Conservation (phyloP, 2,888 invertebrate species). For the Stenichneumon culpator region DNA sequence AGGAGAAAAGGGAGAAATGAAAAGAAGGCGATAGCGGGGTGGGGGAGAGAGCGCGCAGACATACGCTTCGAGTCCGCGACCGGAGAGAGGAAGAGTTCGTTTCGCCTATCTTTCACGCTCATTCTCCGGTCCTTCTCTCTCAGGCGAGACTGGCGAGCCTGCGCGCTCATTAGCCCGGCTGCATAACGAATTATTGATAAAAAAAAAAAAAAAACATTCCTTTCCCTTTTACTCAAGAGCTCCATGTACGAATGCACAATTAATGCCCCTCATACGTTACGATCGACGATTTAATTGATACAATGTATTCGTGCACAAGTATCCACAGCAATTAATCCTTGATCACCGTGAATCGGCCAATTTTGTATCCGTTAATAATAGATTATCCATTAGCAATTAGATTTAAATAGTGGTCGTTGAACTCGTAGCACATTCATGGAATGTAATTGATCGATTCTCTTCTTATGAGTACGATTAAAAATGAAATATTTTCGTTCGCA, state of each 20-base stretch:
- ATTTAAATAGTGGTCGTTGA: neutral
- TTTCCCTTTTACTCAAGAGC: conserved; percentile 45
- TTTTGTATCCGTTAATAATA: neutral
- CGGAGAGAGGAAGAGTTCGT: conserved; percentile 9
- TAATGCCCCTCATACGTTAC: conserved; percentile 30
- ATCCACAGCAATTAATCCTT: neutral
- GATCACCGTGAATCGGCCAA: neutral
- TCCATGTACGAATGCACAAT: conserved; percentile 43
- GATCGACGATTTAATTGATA: conserved; percentile 3
- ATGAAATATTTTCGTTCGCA: too few species aligned
- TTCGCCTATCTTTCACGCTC: conserved; percentile 23
- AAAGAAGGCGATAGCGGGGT: conserved; percentile 35
- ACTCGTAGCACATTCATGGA: neutral
- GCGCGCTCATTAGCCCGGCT: conserved; percentile 62
- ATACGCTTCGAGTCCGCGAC: conserved; percentile 36
- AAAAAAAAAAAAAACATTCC: conserved; percentile 41
- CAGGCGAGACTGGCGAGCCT: conserved; percentile 47
- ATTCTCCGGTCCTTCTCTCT: conserved; percentile 10
- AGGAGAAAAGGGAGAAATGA: conserved; percentile 45
- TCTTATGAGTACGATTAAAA: too few species aligned
- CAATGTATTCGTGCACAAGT: neutral
- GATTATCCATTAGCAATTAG: neutral
- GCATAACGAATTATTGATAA: conserved; percentile 59
- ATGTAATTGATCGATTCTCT: neutral
- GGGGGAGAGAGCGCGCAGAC: conserved; percentile 35